phyloP scores from a whole-genome alignment of 2,797 vertebrate genomes.

The Ambastaia sidthimunki region DNA sequence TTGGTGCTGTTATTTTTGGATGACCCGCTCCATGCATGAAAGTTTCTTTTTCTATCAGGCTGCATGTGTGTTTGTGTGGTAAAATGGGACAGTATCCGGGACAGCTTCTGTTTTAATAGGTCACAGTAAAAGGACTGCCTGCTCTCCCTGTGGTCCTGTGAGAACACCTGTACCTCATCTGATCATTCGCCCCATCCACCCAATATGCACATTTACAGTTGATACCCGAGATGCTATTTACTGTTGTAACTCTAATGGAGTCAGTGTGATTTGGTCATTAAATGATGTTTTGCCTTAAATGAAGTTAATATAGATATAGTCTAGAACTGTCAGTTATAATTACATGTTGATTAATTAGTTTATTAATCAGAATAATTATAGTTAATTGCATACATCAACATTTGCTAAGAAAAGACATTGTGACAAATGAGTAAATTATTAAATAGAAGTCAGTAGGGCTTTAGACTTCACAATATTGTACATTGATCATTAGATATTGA shows the following conservation, averaged over 20 bases:
- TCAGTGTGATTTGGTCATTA: not conserved
- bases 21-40: conserved; percentile 43
- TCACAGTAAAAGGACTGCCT: conserved; percentile 57
- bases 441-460: too few relatives aligned
- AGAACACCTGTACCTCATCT: conserved; percentile 33
- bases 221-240: not conserved
- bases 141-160: conserved; percentile 39
- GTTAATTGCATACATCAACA: too few relatives aligned
- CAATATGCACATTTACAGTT: not conserved
- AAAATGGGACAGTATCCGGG: conserved; percentile 52
- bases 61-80: conserved; percentile 30
- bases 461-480: too few relatives aligned
- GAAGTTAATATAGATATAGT: too few relatives aligned
- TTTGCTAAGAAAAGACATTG: too few relatives aligned
- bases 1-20: conserved; percentile 67
- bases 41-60: conserved; percentile 18
- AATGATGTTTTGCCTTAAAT: too few relatives aligned
- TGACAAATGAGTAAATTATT: too few relatives aligned
- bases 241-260: not conserved
- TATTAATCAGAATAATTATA: not conserved
- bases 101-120: conserved; percentile 50
- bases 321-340: not conserved
- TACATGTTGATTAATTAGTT: not conserved
- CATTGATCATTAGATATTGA: too few relatives aligned
- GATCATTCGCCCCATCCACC: conserved; percentile 2